Percentiles rank a stretch among this genome's conserved stretches.
Conservation (phyloP, 2,113 vertebrate species). For the Ginglymostoma cirratum region DNA sequence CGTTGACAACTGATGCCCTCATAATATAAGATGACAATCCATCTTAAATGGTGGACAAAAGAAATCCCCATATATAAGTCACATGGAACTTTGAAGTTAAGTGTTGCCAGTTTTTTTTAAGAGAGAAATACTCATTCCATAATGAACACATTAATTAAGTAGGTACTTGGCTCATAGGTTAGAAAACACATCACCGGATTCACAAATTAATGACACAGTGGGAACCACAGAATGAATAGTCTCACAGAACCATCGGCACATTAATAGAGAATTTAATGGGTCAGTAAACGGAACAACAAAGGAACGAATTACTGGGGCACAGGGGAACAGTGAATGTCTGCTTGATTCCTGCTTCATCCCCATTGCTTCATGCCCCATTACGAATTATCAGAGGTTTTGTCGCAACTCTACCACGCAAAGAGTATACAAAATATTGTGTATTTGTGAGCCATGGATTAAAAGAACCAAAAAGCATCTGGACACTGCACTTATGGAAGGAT, state of each 20-base stretch:
- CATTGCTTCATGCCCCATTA: not conserved
- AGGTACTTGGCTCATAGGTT: not conserved
- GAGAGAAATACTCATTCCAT: no score
- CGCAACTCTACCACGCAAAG: not conserved
- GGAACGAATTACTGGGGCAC: not conserved
- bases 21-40: not conserved
- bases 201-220: not conserved
- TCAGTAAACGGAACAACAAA: not conserved
- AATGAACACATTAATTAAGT: not conserved
- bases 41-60: not conserved
- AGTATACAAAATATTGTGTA: not conserved
- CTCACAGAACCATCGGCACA: not conserved
- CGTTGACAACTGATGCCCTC: not conserved
- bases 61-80: not conserved
- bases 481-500: no score
- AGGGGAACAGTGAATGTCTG: not conserved
- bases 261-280: not conserved
- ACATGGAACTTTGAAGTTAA: not conserved
- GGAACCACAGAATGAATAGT: not conserved
- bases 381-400: not conserved
- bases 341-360: not conserved
- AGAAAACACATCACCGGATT: not conserved
- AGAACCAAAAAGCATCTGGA: not conserved
- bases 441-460: not conserved
- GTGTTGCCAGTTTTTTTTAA: no score